Percentiles rank a stretch among this genome's conserved stretches.
These are phyloP conservation scores for Halisarca cf. caerulea DNA, from an alignment of 37 sponge, comb jelly and placozoan genomes.

Conservation along the genomic window DNA sequence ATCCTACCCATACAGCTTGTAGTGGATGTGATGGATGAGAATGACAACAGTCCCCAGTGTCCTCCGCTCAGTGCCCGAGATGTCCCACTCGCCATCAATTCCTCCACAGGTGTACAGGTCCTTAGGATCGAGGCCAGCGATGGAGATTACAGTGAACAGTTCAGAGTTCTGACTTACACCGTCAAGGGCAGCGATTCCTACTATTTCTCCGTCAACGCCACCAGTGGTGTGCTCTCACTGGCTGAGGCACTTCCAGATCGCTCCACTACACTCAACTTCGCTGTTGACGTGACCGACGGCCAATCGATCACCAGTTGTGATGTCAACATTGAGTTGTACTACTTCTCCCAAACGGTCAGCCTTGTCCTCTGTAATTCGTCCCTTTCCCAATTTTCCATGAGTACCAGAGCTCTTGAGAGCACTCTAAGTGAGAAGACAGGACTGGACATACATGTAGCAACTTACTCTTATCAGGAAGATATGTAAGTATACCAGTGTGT, in stretches of 20 bases:
- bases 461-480: not conserved
- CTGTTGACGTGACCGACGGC: not conserved
- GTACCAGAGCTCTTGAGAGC: not conserved
- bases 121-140: slow-evolving; percentile 15
- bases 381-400: not conserved
- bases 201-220: not conserved
- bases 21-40: not conserved
- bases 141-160: not conserved
- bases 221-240: not conserved
- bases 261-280: not conserved
- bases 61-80: not conserved
- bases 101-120: slow-evolving; percentile 4
- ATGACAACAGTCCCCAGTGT: slow-evolving; percentile 16
- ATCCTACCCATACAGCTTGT: not conserved
- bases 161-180: not conserved
- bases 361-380: not conserved
- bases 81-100: not conserved
- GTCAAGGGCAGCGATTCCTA: not conserved
- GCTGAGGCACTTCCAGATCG: not conserved
- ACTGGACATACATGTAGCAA: not conserved
- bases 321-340: not conserved
- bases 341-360: not conserved
- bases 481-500: not conserved
- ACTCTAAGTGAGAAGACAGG: not conserved
- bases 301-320: not conserved